These are phyloP conservation scores for Therioaphis trifolii DNA, from an alignment of 2,888 invertebrate genomes.

Conservation along the genomic window DNA sequence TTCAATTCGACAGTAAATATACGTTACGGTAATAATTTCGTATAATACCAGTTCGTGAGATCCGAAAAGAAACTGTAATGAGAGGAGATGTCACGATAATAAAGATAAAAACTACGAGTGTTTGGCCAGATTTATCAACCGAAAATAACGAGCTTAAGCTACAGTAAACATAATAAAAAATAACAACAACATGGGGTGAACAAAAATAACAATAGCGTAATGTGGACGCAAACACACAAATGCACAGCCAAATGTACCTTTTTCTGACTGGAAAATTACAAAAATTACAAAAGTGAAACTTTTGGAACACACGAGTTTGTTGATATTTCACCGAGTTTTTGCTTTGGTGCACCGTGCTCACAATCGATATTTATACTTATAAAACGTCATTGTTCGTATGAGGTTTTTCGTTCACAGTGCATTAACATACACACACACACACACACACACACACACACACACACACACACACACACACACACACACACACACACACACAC, in stretches of 20 bases:
- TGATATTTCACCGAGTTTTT: not conserved
- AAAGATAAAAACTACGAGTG: conserved; percentile 8
- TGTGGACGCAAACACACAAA: not conserved
- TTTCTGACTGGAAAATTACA: not conserved
- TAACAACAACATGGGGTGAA: not conserved
- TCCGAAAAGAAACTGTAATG: conserved; percentile 19
- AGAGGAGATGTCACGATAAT: conserved; percentile 37
- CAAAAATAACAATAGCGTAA: not conserved
- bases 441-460: not conserved
- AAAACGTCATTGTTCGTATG: too few species aligned
- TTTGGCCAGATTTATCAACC: conserved; percentile 38
- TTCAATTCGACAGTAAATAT: too few species aligned
- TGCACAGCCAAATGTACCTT: conserved; percentile 3
- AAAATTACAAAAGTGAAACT: conserved; percentile 2
- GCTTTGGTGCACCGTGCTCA: not conserved
- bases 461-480: too few species aligned
- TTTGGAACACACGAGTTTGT: not conserved
- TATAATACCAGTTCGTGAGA: not conserved
- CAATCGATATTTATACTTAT: not conserved
- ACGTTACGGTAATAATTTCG: not conserved
- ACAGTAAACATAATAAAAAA: conserved; percentile 47
- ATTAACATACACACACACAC: too few species aligned
- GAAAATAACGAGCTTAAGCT: conserved; percentile 40
- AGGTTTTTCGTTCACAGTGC: too few species aligned
- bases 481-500: too few species aligned